Base-by-base conservation (phyloP, 2,888 invertebrate genomes). In the Caenorhabditis panamensis region DNA sequence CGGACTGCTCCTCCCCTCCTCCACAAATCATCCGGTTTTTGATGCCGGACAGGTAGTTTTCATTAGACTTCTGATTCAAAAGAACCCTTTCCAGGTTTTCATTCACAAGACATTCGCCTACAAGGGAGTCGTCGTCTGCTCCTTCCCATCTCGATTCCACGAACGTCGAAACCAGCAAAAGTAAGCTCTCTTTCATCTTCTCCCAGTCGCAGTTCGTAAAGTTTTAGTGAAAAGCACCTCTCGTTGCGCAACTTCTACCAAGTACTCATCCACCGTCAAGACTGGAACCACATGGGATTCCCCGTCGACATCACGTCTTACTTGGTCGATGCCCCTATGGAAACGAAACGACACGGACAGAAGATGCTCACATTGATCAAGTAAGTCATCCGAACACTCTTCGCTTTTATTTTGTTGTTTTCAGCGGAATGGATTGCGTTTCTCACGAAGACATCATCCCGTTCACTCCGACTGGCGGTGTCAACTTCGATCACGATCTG, bases 381-480 rank as follows among this genome's bases (percentile, higher is more conserved):
- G 86, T 86, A 37, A 54, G 64, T 2, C n/a, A n/a, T n/a, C n/a
- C n/a, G n/a, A n/a, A n/a, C n/a, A n/a, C n/a, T n/a, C n/a, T 16
- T 13, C 37, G 9, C 18, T 37, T 16, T 18, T n/a, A 20, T 49
- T 37, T 9, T n/a, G 51, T 37, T 13, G n/a, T 13, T 84, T 92
- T 82, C 67, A 86, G 88, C 59, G 98, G 98, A 0, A 92, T 99
- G 82, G 98, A 99, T 92, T 99, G 98, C 92, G 97, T 98, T 11
- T 96, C 96, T 0, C 99, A 99, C 90, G 96, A 97, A 90, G 98
- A 99, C 92, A 95, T 99, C 85, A 94, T 98, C 87, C 99, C 99
- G 0, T 98, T 97, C 91, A 78, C 95, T 1, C 95, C 96, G 0
- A 94, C 94, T 31, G 97, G 97, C 89, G 94, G 94, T 85, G 59